Base-by-base conservation (phyloP, 2,888 invertebrate species). In the Eupithecia insigniata region DNA sequence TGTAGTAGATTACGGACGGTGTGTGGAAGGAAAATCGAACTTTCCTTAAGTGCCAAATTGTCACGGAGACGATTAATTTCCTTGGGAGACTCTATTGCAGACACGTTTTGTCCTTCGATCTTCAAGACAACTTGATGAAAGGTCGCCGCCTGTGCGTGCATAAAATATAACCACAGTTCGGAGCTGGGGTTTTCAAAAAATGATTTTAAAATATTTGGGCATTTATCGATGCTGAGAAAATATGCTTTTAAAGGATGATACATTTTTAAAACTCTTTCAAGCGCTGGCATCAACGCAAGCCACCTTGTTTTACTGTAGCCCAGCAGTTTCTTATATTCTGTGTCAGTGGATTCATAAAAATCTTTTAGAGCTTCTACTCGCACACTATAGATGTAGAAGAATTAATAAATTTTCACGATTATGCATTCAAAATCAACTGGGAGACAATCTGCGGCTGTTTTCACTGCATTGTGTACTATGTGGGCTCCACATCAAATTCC, bases 401-500 rank as follows among this genome's bases (percentile, higher is more conserved):
- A 73, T 64, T 34, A 73, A 51, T 75, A 75, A 69, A 71, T 75
- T 69, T 76, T 76, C 67, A 74, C 69, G 28, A 83, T 76, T 69
- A 83, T 79, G 70, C 73, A 73, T 79, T 83, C 82, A 65, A 78
- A 73, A 73, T 83, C 82, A 55, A 83, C 75, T 36, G 80, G 79
- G 34, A 82, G 72, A 51, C 72, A 72, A 76, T 76, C 73, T 18
- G 73, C 76, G 36, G 78, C 76, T 58, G 76, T 72, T 78, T 78
- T 73, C 22, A 78, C 74, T 32, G 79, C 78, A 68, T 82, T 82
- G 77, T 82, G 81, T 28, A 80, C 73, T 67, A 83, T 81, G 71
- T 84, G 83, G 67, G 79, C 83, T 72, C 76, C 80, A 75, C 81
- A 84, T 67, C 83, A 83, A 70, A 83, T 77, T 32, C 80, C 80